Base-by-base conservation (phyloP, 37 sponge, comb jelly and placozoan species). In the Hexactinellida sp. region DNA sequence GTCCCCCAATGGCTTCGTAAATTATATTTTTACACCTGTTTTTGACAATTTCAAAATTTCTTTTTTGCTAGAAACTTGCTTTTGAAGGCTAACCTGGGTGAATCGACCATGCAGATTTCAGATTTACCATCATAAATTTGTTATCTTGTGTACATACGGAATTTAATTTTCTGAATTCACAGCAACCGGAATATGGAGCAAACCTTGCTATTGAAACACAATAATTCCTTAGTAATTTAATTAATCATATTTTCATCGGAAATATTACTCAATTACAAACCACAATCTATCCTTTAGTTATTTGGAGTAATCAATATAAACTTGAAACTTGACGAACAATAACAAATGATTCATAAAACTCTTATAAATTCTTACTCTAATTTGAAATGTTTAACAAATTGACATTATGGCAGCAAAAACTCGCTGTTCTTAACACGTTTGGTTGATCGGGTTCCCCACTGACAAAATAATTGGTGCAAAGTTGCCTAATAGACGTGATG, bases 371-470 rank as follows among this genome's bases (percentile, higher is more conserved):
- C 76, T 63, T 3, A 63, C 76, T 63, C 76, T 63, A 32, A 28
- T 63, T 63, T 63, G 76, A 63, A 63, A 63, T 63, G 76, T 63
- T 63, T 63, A 63, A 63, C 76, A 63, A 63, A 63, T 63, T 63
- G 76, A 63, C 76, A 63, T 63, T 63, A 63, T 63, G 76, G 76
- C 76, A 63, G 76, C 76, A 63, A 63, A 63, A 63, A 63, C 76
- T 63, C 76, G 76, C 76, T 21, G 76, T 63, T 63, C 76, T 63
- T 23, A 63, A 63, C 30, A 63, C 76, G 25, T 63, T 63, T 63
- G 76, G 76, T n/a, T 63, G 76, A 63, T 63, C 76, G 76, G 76
- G 13, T 63, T 63, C 76, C 76, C 25, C 76, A 63, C 28, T 63
- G 76, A 63, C 32, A 63, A 63, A 63, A 63, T 63, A 63, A 63